Percentiles rank a stretch among this genome's conserved stretches.
Evolutionary conservation across 2,888 invertebrate species (phyloP).

Genomic region (Scaptomyza reducta): DNA sequence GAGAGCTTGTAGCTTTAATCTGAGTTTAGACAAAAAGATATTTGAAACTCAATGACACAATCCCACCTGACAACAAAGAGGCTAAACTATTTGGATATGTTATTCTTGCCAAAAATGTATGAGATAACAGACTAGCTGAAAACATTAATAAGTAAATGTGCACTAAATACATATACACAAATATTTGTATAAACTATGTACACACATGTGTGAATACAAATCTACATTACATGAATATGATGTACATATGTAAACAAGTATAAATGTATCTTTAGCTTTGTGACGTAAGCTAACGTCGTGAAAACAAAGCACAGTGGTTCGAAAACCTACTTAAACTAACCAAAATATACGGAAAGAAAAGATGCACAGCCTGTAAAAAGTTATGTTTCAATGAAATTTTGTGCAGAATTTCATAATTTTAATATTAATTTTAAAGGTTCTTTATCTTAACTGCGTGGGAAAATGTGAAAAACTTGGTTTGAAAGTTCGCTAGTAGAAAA

Average conservation of each 20-base stretch:
- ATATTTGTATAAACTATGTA: neutral
- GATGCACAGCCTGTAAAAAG: too few species aligned
- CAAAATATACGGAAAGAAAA: too few species aligned
- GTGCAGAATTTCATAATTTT: too few species aligned
- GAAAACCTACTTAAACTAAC: neutral
- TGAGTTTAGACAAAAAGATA: neutral
- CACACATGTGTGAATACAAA: neutral
- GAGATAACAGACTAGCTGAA: neutral
- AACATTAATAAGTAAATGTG: slow-evolving; percentile 8
- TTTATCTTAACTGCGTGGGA: too few species aligned
- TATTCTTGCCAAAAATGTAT: neutral
- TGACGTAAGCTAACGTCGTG: neutral
- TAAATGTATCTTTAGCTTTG: neutral
- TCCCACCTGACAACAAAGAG: neutral
- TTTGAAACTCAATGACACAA: neutral
- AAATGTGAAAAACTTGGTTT: too few species aligned
- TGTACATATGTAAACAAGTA: neutral
- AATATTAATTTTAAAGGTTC: too few species aligned
- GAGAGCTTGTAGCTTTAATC: neutral
- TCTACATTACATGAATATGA: neutral
- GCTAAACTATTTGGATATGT: slow-evolving; percentile 4
- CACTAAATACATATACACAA: neutral
- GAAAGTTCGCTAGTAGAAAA: too few species aligned
- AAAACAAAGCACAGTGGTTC: slow-evolving; percentile 7
- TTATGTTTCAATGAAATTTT: too few species aligned